Percentiles rank a stretch among this genome's conserved stretches.
Evolutionary conservation across 2,888 invertebrate species (phyloP).

Genomic region (Odontocolon sp.): DNA sequence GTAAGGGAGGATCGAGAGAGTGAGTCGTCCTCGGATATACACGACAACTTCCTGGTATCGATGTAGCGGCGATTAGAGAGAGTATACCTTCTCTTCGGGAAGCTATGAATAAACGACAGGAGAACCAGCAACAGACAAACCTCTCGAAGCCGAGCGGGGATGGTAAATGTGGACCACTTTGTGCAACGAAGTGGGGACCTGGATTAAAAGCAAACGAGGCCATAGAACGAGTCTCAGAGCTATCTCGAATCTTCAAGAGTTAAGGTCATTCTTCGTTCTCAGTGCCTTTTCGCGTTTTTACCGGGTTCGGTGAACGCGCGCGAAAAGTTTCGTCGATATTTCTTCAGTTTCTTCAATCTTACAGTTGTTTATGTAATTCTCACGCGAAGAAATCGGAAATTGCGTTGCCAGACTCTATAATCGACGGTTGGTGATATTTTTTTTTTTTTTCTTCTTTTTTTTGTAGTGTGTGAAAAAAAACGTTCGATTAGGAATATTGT

Average conservation of each 20-base stretch:
- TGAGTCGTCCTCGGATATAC: constrained; percentile 18
- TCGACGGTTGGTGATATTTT: constrained; percentile 44
- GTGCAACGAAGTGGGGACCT: constrained; percentile 79
- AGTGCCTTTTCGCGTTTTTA: constrained; percentile 4
- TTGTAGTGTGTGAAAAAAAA: background rate
- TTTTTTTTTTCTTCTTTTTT: constrained; percentile 12
- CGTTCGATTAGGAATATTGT: background rate
- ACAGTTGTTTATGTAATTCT: constrained; percentile 65
- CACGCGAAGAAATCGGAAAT: constrained; percentile 30
- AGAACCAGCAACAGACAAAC: constrained; percentile 29
- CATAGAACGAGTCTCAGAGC: constrained; percentile 79
- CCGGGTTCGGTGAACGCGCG: background rate
- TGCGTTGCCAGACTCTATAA: background rate
- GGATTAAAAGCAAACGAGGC: constrained; percentile 81
- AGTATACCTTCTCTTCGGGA: constrained; percentile 42
- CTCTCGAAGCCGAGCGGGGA: constrained; percentile 66
- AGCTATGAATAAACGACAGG: constrained; percentile 15
- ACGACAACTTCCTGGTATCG: constrained; percentile 19
- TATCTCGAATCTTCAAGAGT: constrained; percentile 79
- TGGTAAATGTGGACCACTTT: constrained; percentile 78
- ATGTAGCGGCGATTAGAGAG: constrained; percentile 41
- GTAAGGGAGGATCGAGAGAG: constrained; percentile 39
- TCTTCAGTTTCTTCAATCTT: too few relatives aligned
- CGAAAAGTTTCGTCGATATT: background rate
- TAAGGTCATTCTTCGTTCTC: constrained; percentile 72